Evolutionary conservation across 2,113 vertebrate species (phyloP).

Genomic region (Grantiella picta): DNA sequence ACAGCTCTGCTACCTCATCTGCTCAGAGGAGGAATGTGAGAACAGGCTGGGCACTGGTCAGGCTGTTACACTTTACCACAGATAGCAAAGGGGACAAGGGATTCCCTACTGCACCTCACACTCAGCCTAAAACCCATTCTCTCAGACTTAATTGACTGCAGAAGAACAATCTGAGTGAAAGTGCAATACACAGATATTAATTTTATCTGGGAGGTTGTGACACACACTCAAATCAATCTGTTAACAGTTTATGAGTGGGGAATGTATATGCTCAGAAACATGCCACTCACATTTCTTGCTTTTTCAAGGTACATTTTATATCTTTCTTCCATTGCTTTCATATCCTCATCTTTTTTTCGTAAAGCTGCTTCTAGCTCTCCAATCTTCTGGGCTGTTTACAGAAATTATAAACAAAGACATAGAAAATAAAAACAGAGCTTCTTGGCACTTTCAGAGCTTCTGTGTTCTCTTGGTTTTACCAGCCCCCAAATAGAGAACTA

Average conservation of each 20-base stretch:
- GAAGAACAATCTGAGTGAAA: background rate
- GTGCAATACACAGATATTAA: background rate
- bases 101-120: background rate
- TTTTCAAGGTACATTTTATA: slow-evolving; percentile 99
- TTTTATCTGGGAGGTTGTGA: background rate
- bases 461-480: background rate
- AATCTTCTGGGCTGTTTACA: slow-evolving; percentile 82
- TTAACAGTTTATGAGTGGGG: background rate
- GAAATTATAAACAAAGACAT: background rate
- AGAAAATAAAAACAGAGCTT: background rate
- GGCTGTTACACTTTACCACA: background rate
- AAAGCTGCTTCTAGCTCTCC: slow-evolving; percentile 90
- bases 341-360: slow-evolving; percentile 97
- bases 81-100: background rate
- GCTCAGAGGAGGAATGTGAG: background rate
- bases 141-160: background rate
- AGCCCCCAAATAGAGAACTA: accelerated
- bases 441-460: background rate
- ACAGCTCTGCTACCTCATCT: background rate
- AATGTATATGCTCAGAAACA: background rate
- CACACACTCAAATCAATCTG: background rate
- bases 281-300: slow-evolving; percentile 88
- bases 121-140: background rate
- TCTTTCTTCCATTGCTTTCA: slow-evolving; percentile 97
- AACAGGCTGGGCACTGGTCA: background rate